Conservation (phyloP, 2,888 invertebrate genomes). For the Xylophagus ater region DNA sequence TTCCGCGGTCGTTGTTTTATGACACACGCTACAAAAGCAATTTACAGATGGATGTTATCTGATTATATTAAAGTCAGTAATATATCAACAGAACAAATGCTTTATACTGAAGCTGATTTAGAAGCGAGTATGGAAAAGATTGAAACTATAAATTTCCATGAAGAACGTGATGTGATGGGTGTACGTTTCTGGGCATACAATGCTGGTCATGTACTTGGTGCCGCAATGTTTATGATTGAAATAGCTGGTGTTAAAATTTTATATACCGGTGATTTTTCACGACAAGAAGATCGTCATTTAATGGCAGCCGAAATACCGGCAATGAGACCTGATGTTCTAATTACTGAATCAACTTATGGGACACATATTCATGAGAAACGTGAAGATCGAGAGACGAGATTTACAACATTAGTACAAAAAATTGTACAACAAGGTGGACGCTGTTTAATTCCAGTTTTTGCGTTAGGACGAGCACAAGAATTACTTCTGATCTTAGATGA, state of each 20-base stretch:
- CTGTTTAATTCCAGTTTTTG: constrained; percentile 97
- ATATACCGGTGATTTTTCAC: constrained; percentile 97
- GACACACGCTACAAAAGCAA: constrained; percentile 99
- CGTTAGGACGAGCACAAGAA: constrained; percentile 94
- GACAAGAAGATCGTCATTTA: constrained; percentile 96
- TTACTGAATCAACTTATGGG: constrained; percentile 97
- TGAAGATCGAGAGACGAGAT: constrained; percentile 90
- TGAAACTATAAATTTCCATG: constrained; percentile 95
- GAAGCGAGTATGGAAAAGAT: constrained; percentile 98
- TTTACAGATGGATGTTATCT: constrained; percentile 94
- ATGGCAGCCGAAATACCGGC: constrained; percentile 99
- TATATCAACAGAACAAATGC: constrained; percentile 91
- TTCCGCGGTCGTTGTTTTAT: constrained; percentile 97
- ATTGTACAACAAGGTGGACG: constrained; percentile 95
- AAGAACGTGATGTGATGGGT: constrained; percentile 94
- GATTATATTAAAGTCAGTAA: constrained; percentile 99
- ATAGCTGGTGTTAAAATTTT: constrained; percentile 95
- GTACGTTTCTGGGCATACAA: constrained; percentile 98
- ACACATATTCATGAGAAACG: constrained; percentile 98
- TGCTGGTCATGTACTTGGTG: constrained; percentile 97
- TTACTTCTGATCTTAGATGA: constrained; percentile 90
- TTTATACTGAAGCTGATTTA: constrained; percentile 94
- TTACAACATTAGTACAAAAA: constrained; percentile 87
- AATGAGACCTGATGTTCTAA: constrained; percentile 91
- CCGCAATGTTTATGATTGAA: constrained; percentile 99